Base-by-base conservation (phyloP, 2,113 vertebrate genomes). In the Dromiciops gliroides region DNA sequence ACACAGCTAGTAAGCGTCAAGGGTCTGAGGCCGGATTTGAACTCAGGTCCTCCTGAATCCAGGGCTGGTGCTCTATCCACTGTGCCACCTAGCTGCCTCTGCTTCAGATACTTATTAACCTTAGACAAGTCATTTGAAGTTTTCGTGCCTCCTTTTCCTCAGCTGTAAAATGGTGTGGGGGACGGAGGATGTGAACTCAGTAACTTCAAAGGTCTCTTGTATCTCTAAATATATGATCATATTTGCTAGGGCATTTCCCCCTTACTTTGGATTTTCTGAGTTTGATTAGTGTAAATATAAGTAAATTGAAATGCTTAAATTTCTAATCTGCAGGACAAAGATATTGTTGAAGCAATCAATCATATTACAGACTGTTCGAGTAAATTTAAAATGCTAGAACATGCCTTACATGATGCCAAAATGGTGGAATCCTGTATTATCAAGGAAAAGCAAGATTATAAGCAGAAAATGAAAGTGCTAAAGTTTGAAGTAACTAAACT, bases 281-380 rank as follows among this genome's bases (percentile, higher is more conserved):
- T n/a, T 19, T 31, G 92, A 51, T 53, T 53, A 16, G 24, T 48
- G 49, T 89, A 52, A 83, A 94, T 93, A 53, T 92, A 25, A 89
- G 91, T 49, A 90, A 90, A 28, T 90, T 90, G 25, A 90, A 11
- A 12, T 92, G 91, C 94, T 90, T 90, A 48, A 91, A 83, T 50
- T 89, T 83, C 67, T 92, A 53, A 75, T 94, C 90, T 94, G 90
- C 93, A 99, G 99, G 99, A 99, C 22, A 98, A 99, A 95, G 98
- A 99, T 89, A 98, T 99, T 89, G 97, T 98, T 8, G 99, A 99
- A 97, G 99, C 99, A 51, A 99, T 98, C 1, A 98, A 98, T 97
- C 98, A 98, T 90, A 98, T 99, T 24, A 93, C 97, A 25, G 98
- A 99, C 47, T 98, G 99, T 56, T 98, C 99, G 0, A 98, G 96